Evolutionary conservation across 2,797 vertebrate genomes (phyloP), one percentile per base, ranked within the genome.

Genomic region (Helostoma temminkii): DNA sequence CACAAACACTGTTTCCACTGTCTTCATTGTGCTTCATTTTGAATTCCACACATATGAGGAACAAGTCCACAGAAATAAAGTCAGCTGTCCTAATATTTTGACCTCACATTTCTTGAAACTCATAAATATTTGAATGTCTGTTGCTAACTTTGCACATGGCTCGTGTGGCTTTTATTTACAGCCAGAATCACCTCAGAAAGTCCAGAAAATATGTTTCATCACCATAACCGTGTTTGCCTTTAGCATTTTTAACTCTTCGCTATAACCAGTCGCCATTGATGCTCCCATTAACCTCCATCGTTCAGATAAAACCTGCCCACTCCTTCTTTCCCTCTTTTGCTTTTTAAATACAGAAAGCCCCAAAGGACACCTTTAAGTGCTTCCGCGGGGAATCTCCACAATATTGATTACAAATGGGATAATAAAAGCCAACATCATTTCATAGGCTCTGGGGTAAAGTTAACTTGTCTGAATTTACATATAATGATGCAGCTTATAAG

Each of bases 381-480:
- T 25, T 78, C 85, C 78, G 67, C 47, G 3, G 83, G 89, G 76
- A 76, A 82, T 89, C 66, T 76, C 45, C 71, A 79, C 75, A 46
- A 78, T 88, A 91, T 91, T 82, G 89, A 92, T 91, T 81, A 82
- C 80, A 86, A 87, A 86, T 85, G 80, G 83, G 81, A 89, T 83
- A 70, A 84, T 88, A 86, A 88, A 87, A 82, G 76, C 71, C 66
- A 56, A 63, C 69, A 89, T 89, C 59, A 86, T 84, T 75, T 82
- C 69, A 79, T 71, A 34, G 57, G 68, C 84, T 83, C 89, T 67
- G 55, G 82, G 68, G 85, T 80, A 58, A 82, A 76, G 67, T 60
- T 55, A 74, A 56, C 76, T 72, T 59, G 19, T 74, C 78, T 58
- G 42, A 21, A 82, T 90, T 85, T 89, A 67, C 82, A 88, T 84